Base-by-base conservation (phyloP, 2,888 invertebrate species). In the Plagodis dolabraria region DNA sequence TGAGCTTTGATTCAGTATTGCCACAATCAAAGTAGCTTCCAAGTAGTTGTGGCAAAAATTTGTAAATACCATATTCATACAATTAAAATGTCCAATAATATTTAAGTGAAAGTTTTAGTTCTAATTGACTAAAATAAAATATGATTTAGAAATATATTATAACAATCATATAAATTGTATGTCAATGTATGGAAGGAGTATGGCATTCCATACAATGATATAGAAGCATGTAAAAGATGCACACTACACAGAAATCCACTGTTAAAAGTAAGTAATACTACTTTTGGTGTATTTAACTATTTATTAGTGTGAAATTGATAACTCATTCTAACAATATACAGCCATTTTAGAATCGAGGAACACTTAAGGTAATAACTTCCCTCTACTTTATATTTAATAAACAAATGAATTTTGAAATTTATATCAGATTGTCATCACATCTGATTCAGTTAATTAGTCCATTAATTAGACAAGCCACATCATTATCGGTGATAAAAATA, bases 181-280 rank as follows among this genome's bases (percentile, higher is more conserved):
- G 70, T 78, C 83, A 84, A 83, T 80, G 80, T 83, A 83, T 83
- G 76, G 82, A 82, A 83, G 80, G 79, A 63, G 52, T 63, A 58
- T 58, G 63, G 67, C 79, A 74, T 83, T 78, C 82, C 83, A 83
- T 83, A 83, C 82, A 82, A 78, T 79, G 83, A 74, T 64, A 68
- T 65, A 69, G 38, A 55, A 9, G 67, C 73, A 71, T 70, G 65
- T 55, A 61, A 52, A 63, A 57, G 60, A n/a, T 43, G 0, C 12
- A 33, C 43, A 59, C 54, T 61, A 52, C 47, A 62, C 48, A 64
- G 60, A 69, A 63, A 60, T 54, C 22, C 64, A 65, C 54, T 59
- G 49, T 57, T 52, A 54, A 63, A 57, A 60, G 55, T 59, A 65
- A 60, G 65, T 77, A 77, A 81, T 77, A 77, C 78, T 79, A 78